phyloP scores from a whole-genome alignment of 2,888 invertebrate species.

The Psylliodes chrysocephalus region DNA sequence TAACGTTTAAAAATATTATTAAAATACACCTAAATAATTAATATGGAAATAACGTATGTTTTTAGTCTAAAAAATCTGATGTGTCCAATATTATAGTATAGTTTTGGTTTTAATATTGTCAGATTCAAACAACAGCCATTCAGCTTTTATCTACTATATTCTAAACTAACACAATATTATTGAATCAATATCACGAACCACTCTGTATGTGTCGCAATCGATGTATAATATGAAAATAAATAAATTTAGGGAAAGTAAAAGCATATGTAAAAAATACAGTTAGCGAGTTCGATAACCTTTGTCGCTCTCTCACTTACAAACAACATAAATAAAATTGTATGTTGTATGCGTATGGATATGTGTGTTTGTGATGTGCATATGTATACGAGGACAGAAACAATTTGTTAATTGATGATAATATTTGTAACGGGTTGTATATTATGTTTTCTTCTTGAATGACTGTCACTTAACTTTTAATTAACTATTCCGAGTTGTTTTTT shows the following conservation, averaged over 20 bases:
- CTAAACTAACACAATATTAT: too few relatives aligned
- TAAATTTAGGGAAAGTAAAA: conserved; percentile 28
- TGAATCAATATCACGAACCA: too few relatives aligned
- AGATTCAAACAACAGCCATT: too few relatives aligned
- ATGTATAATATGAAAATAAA: conserved; percentile 17
- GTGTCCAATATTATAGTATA: too few relatives aligned
- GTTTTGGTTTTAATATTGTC: too few relatives aligned
- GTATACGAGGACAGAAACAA: conserved; percentile 5
- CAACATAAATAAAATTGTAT: conserved; percentile 25
- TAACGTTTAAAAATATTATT: too few relatives aligned
- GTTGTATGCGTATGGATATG: conserved; percentile 6
- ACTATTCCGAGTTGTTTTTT: background rate
- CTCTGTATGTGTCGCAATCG: conserved; percentile 1
- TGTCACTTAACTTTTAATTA: background rate
- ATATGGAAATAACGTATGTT: too few relatives aligned
- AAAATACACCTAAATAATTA: too few relatives aligned
- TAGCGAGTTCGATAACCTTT: conserved; percentile 29
- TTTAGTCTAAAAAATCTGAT: too few relatives aligned
- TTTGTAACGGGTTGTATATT: background rate
- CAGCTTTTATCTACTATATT: too few relatives aligned
- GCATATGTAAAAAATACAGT: conserved; percentile 25
- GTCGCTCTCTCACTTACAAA: conserved; percentile 25
- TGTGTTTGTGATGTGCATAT: background rate
- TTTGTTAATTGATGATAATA: conserved; percentile 19
- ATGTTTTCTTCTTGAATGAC: background rate